Evolutionary conservation across 2,113 vertebrate genomes (phyloP).

Genomic region (Balaenoptera acutorostrata): DNA sequence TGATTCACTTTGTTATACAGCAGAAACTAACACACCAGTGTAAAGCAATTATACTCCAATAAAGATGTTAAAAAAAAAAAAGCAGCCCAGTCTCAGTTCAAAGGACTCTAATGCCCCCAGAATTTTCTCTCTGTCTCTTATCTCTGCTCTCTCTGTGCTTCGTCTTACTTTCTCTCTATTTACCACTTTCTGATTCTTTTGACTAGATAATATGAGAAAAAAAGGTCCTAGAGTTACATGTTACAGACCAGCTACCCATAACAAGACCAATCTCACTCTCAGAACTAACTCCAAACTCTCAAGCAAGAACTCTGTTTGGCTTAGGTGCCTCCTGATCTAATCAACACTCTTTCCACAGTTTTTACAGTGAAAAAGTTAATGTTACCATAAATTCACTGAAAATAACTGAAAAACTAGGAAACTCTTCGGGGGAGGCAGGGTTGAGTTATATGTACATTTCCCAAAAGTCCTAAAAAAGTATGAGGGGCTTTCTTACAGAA

Average conservation of each 20-base stretch:
- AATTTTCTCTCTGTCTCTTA: neutral
- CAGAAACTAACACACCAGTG: no score
- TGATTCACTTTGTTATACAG: no score
- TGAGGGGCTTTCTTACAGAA: neutral
- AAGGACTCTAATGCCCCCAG: neutral
- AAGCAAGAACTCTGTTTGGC: neutral
- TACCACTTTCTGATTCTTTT: neutral
- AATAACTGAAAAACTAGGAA: neutral
- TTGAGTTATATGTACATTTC: neutral
- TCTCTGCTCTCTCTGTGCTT: neutral
- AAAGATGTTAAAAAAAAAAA: neutral
- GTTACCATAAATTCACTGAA: neutral
- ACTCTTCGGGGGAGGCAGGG: neutral
- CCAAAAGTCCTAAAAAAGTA: neutral
- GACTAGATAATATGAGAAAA: neutral
- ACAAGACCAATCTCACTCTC: neutral
- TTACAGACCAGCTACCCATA: neutral
- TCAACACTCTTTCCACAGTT: neutral
- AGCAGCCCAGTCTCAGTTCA: neutral
- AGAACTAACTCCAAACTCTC: neutral
- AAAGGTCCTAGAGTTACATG: neutral
- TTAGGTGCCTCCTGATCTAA: neutral
- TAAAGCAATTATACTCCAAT: no score
- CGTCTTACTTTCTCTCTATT: neutral
- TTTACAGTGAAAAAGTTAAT: neutral